Evolutionary conservation across 2,113 vertebrate species (phyloP).

Genomic region (Dicerorhinus sumatrensis): DNA sequence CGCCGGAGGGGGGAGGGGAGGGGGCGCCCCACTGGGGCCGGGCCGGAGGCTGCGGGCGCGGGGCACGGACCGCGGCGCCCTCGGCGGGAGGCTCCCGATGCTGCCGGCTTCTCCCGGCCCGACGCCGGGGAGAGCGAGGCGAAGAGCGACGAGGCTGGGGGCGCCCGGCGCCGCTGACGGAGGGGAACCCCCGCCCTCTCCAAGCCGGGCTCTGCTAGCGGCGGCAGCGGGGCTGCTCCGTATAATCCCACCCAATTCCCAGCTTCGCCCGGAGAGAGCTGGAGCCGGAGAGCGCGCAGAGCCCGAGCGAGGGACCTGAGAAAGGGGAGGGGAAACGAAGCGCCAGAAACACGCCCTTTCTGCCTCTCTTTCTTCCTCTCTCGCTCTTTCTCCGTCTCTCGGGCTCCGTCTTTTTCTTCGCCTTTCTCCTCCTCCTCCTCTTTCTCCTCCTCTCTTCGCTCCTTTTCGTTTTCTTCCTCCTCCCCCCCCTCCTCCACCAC

Average conservation of each 20-base stretch:
- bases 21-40: slow-evolving; percentile 68
- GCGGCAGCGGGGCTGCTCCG: slow-evolving; percentile 59
- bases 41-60: slow-evolving; percentile 52
- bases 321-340: slow-evolving; percentile 94
- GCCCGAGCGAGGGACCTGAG: slow-evolving; percentile 89
- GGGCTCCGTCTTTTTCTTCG: slow-evolving; percentile 81
- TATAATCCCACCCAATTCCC: slow-evolving; percentile 83
- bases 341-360: slow-evolving; percentile 90
- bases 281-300: slow-evolving; percentile 83
- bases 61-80: slow-evolving; percentile 79
- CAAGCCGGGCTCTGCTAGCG: slow-evolving; percentile 46
- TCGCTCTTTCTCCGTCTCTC: slow-evolving; percentile 58
- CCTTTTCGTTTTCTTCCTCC: slow-evolving; percentile 54
- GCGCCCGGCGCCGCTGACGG: slow-evolving; percentile 82
- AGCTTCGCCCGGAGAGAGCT: slow-evolving; percentile 85
- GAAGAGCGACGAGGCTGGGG: slow-evolving; percentile 74
- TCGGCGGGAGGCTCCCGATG: slow-evolving; percentile 80
- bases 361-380: slow-evolving; percentile 85
- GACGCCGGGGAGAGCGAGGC: slow-evolving; percentile 71
- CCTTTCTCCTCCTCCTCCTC: slow-evolving; percentile 65
- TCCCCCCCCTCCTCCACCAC: slow-evolving; percentile 40
- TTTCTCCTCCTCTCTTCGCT: slow-evolving; percentile 63
- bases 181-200: slow-evolving; percentile 85
- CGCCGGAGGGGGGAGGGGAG: slow-evolving; percentile 61
- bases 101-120: slow-evolving; percentile 63